Percentiles rank a stretch among this genome's conserved stretches.
phyloP scores from a whole-genome alignment of 2,113 vertebrate genomes.

The Dinomys branickii region DNA sequence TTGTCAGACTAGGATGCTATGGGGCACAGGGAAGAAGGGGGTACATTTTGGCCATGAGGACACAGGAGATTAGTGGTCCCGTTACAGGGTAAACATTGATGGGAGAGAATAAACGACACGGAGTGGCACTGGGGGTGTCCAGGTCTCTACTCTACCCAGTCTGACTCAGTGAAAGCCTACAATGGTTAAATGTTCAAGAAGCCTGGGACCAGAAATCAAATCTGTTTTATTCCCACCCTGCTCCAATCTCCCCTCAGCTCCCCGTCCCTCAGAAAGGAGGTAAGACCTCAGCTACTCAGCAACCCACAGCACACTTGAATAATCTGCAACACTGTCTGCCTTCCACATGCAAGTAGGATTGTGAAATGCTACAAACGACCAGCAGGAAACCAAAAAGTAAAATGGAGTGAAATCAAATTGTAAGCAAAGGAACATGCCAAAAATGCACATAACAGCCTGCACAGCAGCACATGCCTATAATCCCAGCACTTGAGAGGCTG shows the following conservation, averaged over 20 bases:
- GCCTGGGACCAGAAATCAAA: neutral
- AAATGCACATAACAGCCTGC: neutral
- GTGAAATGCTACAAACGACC: neutral
- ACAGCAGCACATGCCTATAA: neutral
- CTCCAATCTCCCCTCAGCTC: neutral
- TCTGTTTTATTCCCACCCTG: neutral
- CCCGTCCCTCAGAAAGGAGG: neutral
- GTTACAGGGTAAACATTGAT: neutral
- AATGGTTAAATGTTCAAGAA: neutral
- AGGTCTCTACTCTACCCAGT: neutral
- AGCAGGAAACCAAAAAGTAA: neutral
- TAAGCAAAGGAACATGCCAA: neutral
- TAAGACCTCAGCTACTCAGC: neutral
- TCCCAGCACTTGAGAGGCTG: neutral
- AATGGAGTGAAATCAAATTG: neutral
- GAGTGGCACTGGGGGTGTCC: fast-evolving
- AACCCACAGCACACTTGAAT: neutral
- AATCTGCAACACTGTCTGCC: neutral
- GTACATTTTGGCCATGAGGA: neutral
- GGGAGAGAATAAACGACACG: neutral
- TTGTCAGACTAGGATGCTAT: neutral
- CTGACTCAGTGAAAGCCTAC: neutral
- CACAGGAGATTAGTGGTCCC: neutral
- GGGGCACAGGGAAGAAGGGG: neutral
- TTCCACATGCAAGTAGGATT: neutral